Percentiles rank a stretch among this genome's conserved stretches.
Evolutionary conservation across 2,888 invertebrate species (phyloP).

Genomic region (Latheticus oryzae): DNA sequence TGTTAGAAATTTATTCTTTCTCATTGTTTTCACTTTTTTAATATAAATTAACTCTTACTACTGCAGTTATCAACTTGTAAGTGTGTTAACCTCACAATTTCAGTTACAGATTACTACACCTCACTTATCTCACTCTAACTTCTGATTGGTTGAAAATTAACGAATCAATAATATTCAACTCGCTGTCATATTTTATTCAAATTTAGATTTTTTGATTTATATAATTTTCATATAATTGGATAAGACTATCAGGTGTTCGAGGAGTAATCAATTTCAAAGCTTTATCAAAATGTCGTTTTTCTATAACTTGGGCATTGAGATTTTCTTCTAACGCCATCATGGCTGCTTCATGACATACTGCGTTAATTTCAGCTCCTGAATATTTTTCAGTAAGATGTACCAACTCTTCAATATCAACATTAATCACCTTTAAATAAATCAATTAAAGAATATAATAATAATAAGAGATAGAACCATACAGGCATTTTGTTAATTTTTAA

Average conservation of each 20-base stretch:
- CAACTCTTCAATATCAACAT: constrained; percentile 76
- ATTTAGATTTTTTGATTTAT: constrained; percentile 57
- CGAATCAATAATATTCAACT: too few species aligned
- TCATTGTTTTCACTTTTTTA: too few species aligned
- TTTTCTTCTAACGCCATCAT: constrained; percentile 84
- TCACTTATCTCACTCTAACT: too few species aligned
- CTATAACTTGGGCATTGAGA: constrained; percentile 73
- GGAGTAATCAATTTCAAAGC: constrained; percentile 81
- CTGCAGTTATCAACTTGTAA: background rate
- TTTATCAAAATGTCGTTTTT: constrained; percentile 77
- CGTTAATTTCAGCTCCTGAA: constrained; percentile 94
- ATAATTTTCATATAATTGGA: constrained; percentile 80
- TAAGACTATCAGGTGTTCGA: constrained; percentile 77
- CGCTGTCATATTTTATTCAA: too few species aligned
- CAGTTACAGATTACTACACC: too few species aligned
- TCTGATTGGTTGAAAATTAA: too few species aligned
- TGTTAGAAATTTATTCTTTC: too few species aligned
- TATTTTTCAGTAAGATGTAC: constrained; percentile 81
- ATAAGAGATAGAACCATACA: constrained; percentile 46
- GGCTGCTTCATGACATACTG: constrained; percentile 93
- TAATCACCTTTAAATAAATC: constrained; percentile 59
- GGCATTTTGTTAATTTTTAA: constrained; percentile 84
- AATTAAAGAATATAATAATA: too few species aligned
- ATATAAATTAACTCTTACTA: too few species aligned
- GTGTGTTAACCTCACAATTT: constrained; percentile 1